Percentiles rank a stretch among this genome's conserved stretches.
Evolutionary conservation across 2,797 vertebrate genomes (phyloP).

Genomic region (Notolepis coatsorum): DNA sequence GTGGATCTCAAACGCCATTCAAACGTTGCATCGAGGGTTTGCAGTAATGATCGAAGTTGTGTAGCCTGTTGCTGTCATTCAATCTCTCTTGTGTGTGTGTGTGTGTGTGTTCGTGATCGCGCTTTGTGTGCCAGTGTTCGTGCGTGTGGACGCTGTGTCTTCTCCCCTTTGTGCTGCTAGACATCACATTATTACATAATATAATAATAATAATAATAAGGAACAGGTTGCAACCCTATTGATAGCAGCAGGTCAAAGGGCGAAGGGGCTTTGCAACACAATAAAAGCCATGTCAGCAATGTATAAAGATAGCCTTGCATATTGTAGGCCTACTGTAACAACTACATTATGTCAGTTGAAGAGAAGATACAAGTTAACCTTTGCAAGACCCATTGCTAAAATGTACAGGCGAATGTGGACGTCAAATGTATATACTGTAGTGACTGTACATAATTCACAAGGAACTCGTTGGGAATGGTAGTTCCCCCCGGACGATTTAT

Average conservation of each 20-base stretch:
- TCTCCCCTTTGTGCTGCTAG: neutral
- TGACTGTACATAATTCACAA: no score
- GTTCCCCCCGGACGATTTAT: no score
- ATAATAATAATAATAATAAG: no score
- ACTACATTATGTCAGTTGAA: neutral
- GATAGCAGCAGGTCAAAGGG: neutral
- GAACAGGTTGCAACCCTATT: no score
- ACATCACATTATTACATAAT: neutral
- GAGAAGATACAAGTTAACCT: neutral
- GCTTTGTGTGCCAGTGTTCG: neutral
- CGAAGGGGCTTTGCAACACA: neutral
- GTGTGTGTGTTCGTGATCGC: neutral
- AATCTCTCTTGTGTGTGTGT: conserved; percentile 18
- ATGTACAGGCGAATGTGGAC: no score
- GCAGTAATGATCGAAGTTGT: neutral
- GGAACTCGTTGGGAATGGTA: no score
- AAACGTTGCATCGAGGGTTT: neutral
- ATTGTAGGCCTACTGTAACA: neutral
- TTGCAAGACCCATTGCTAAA: neutral
- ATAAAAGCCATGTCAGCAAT: neutral
- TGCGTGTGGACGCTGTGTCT: no score
- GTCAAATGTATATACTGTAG: no score
- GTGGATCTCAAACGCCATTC: conserved; percentile 25
- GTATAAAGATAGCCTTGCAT: neutral
- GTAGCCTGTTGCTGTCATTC: conserved; percentile 5